Evolutionary conservation across 2,888 invertebrate species (phyloP).

Genomic region (Lymantria monacha): DNA sequence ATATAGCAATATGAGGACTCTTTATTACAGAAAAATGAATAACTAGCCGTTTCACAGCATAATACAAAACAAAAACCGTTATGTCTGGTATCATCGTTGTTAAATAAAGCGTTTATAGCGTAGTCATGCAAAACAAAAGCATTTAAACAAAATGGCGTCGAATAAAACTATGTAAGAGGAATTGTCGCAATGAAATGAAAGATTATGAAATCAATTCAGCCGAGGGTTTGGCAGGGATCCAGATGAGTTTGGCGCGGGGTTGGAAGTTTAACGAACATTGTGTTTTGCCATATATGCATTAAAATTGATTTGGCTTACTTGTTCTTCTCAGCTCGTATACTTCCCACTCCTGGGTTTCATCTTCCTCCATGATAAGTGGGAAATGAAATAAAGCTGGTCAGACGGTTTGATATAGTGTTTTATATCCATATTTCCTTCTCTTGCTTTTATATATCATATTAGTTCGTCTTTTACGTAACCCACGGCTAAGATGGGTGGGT

Average conservation of each 20-base stretch:
- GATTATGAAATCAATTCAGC: constrained; percentile 34
- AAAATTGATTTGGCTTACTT: neutral
- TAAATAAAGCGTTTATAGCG: neutral
- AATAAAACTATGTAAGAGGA: constrained; percentile 8
- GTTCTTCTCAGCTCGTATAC: no score
- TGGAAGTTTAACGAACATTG: constrained; percentile 11
- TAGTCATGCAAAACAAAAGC: neutral
- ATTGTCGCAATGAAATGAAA: constrained; percentile 32
- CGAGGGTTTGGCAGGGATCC: constrained; percentile 23
- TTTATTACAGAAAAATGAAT: no score
- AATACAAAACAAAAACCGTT: neutral
- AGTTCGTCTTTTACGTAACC: no score
- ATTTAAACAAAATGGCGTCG: neutral
- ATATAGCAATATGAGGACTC: no score
- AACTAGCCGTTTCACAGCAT: neutral
- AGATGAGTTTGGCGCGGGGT: constrained; percentile 25
- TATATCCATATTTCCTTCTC: no score
- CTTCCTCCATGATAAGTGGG: no score
- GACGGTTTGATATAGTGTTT: no score
- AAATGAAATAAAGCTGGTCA: no score
- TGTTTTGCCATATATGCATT: constrained; percentile 13
- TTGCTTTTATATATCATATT: no score
- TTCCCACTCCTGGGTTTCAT: no score
- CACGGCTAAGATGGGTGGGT: no score
- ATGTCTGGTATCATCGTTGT: neutral